Conservation (phyloP, 2,797 vertebrate species). For the Neomorphus geoffroyi region DNA sequence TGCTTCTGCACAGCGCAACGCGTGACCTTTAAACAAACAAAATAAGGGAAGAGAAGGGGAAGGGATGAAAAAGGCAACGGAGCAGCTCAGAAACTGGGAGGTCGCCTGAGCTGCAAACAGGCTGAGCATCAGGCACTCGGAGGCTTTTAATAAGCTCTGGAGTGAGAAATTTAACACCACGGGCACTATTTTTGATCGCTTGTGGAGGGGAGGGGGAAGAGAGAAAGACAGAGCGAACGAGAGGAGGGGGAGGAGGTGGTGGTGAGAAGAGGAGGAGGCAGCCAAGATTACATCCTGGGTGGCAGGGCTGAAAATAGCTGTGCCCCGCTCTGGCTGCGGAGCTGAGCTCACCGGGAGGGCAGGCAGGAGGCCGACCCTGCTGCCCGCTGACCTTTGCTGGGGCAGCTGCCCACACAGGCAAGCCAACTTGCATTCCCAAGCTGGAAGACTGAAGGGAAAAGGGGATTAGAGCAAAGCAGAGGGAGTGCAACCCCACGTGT, state of each 20-base stretch:
- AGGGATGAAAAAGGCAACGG: background rate
- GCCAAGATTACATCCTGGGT: constrained; percentile 75
- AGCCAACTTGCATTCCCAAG: background rate
- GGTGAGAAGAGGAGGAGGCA: constrained; percentile 79
- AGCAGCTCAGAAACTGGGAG: constrained; percentile 31
- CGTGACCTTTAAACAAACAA: constrained; percentile 32
- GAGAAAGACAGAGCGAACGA: constrained; percentile 52
- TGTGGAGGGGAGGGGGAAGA: constrained; percentile 1
- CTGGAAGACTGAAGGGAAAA: background rate
- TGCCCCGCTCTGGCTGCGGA: background rate
- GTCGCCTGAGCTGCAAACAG: constrained; percentile 53
- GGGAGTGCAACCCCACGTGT: fast-evolving
- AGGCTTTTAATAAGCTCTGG: constrained; percentile 66
- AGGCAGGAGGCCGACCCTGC: background rate
- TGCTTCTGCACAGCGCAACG: background rate
- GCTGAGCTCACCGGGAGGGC: background rate
- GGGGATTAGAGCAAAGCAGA: background rate
- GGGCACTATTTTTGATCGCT: constrained; percentile 62
- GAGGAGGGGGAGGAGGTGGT: constrained; percentile 74
- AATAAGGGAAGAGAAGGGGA: background rate
- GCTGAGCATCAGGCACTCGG: constrained; percentile 29
- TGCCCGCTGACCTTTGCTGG: background rate
- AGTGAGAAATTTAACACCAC: constrained; percentile 54
- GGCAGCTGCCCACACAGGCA: background rate
- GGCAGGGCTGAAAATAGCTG: constrained; percentile 36